phyloP scores from a whole-genome alignment of 2,888 invertebrate species.

The Balanococcus diminutus region DNA sequence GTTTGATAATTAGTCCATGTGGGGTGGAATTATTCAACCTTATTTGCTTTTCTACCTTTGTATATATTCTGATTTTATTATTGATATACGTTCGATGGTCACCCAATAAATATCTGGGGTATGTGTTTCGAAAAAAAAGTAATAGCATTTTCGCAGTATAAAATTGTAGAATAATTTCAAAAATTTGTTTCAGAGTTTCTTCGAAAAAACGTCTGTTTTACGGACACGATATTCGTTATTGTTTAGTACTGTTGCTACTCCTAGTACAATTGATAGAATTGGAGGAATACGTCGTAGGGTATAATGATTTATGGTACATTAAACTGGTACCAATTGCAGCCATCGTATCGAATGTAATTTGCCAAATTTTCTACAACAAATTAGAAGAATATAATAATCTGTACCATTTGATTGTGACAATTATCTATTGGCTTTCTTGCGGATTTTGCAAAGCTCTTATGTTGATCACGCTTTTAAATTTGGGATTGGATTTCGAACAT shows the following conservation, averaged over 20 bases:
- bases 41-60: slow-evolving; percentile 52
- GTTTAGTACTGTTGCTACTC: not conserved
- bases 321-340: slow-evolving; percentile 30
- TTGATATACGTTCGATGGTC: slow-evolving; percentile 56
- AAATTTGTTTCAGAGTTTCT: slow-evolving; percentile 28
- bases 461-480: slow-evolving; percentile 58
- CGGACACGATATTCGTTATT: slow-evolving; percentile 36
- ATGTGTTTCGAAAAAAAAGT: not conserved
- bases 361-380: slow-evolving; percentile 44
- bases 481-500: slow-evolving; percentile 59
- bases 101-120: slow-evolving; percentile 27
- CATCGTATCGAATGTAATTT: slow-evolving; percentile 35
- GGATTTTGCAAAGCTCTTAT: slow-evolving; percentile 58
- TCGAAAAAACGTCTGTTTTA: not conserved
- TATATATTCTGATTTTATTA: slow-evolving; percentile 55
- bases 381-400: slow-evolving; percentile 25
- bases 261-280: slow-evolving; percentile 39
- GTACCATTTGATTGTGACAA: slow-evolving; percentile 13
- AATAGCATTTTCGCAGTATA: not conserved
- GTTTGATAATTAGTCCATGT: slow-evolving; percentile 55
- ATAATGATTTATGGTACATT: slow-evolving; percentile 17
- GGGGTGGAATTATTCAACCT: slow-evolving; percentile 55
- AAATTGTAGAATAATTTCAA: not conserved
- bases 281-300: not conserved
- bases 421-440: slow-evolving; percentile 59